These are phyloP conservation scores for Sebastes matsubarae DNA, from an alignment of 2,797 vertebrate genomes.

Conservation along the genomic window DNA sequence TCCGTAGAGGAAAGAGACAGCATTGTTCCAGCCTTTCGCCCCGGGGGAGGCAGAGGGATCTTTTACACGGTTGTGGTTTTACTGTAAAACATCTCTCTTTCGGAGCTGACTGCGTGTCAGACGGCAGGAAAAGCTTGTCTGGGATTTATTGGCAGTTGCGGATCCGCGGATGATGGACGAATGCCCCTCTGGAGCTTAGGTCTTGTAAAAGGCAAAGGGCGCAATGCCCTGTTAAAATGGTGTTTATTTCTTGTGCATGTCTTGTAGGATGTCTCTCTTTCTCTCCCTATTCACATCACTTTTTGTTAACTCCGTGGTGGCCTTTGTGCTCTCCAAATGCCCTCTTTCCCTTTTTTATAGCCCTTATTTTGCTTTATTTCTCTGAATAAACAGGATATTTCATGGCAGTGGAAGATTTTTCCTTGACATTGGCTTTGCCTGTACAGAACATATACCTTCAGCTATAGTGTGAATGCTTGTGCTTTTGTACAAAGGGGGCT, in stretches of 20 bases:
- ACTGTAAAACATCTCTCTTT: slow-evolving; percentile 73
- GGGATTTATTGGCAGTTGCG: slow-evolving; percentile 71
- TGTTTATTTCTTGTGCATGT: slow-evolving; percentile 68
- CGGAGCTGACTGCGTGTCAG: slow-evolving; percentile 58
- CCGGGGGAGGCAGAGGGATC: slow-evolving; percentile 55
- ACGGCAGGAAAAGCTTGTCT: slow-evolving; percentile 72
- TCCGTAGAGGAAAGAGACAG: slow-evolving; percentile 59
- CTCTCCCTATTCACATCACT: not conserved
- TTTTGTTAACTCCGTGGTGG: not conserved
- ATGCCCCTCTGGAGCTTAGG: slow-evolving; percentile 50
- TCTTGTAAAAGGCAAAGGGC: slow-evolving; percentile 65
- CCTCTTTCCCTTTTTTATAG: not conserved
- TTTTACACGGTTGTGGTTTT: slow-evolving; percentile 73
- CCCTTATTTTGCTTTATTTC: not conserved
- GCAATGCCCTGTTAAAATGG: slow-evolving; percentile 48
- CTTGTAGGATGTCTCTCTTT: slow-evolving; percentile 15
- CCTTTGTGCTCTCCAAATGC: slow-evolving; percentile 9
- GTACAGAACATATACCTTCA: not conserved
- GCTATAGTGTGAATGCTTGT: not conserved
- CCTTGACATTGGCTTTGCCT: not conserved
- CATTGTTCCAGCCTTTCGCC: slow-evolving; percentile 54
- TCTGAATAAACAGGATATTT: not conserved
- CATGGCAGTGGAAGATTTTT: not conserved
- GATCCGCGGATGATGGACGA: slow-evolving; percentile 71
- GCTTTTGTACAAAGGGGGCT: not conserved